Percentiles rank a stretch among this genome's conserved stretches.
Evolutionary conservation across 2,888 invertebrate species (phyloP).

Genomic region (Ophonus ardosiacus): DNA sequence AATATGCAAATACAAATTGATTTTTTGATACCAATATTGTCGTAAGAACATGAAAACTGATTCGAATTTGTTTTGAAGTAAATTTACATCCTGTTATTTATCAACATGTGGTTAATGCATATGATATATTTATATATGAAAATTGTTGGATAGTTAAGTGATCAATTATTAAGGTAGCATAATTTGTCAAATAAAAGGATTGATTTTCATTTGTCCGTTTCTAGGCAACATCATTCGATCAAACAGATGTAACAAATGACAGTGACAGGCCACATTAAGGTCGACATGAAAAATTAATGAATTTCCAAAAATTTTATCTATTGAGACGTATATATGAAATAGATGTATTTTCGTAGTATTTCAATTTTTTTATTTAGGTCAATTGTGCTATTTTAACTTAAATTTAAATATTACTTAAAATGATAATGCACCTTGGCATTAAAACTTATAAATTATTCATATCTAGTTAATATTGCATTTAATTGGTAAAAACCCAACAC

Average conservation of each 20-base stretch:
- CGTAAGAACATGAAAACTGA: too few species aligned
- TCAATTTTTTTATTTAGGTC: too few species aligned
- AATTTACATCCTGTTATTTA: conserved; percentile 1
- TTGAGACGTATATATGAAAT: neutral
- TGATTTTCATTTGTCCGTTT: conserved; percentile 40
- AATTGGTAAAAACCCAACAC: too few species aligned
- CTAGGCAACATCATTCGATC: conserved; percentile 45
- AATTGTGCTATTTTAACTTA: too few species aligned
- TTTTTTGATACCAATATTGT: too few species aligned
- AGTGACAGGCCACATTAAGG: conserved; percentile 27
- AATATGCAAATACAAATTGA: too few species aligned
- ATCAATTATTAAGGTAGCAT: neutral
- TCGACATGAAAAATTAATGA: conserved; percentile 11
- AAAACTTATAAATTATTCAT: too few species aligned
- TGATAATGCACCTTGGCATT: too few species aligned
- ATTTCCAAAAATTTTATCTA: neutral
- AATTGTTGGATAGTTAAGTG: neutral
- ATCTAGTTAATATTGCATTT: too few species aligned
- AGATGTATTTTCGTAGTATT: too few species aligned
- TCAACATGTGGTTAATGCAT: conserved; percentile 6
- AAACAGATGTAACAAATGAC: conserved; percentile 44
- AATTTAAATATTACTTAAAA: too few species aligned
- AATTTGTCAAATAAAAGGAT: conserved; percentile 19
- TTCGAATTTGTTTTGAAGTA: too few species aligned
- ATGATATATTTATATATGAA: neutral